These are phyloP conservation scores for Enteromius mattozi DNA, from an alignment of 2,797 vertebrate genomes.

Conservation along the genomic window DNA sequence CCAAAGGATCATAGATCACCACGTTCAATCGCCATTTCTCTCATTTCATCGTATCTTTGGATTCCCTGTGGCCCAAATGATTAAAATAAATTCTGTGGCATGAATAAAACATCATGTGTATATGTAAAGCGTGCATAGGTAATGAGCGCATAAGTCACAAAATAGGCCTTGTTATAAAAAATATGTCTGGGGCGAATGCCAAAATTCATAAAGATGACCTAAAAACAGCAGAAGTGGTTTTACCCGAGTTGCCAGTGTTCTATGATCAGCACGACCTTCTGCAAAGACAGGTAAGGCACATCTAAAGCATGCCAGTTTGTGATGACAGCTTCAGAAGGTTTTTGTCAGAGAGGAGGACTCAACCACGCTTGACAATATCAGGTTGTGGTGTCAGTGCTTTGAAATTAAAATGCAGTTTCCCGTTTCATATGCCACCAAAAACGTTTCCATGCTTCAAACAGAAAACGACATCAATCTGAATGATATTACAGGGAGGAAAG, in stretches of 20 bases:
- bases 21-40: slow-evolving; percentile 25
- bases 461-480: slow-evolving; percentile 47
- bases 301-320: slow-evolving; percentile 53
- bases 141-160: slow-evolving; percentile 23
- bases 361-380: slow-evolving; percentile 64
- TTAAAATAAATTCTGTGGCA: slow-evolving; percentile 4
- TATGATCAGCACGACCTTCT: slow-evolving; percentile 12
- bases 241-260: slow-evolving; percentile 20
- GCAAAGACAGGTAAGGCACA: not conserved
- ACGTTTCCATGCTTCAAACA: slow-evolving; percentile 68
- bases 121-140: slow-evolving; percentile 30
- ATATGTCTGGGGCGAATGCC: slow-evolving; percentile 6
- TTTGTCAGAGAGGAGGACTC: slow-evolving; percentile 68
- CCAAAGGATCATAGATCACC: slow-evolving; percentile 60
- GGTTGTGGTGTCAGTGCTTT: slow-evolving; percentile 71
- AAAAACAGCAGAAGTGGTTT: slow-evolving; percentile 27
- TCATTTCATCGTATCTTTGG: slow-evolving; percentile 14
- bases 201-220: slow-evolving; percentile 30
- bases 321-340: slow-evolving; percentile 70
- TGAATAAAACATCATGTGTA: slow-evolving; percentile 46
- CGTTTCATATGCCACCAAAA: slow-evolving; percentile 66
- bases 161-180: slow-evolving; percentile 11
- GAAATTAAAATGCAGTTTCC: slow-evolving; percentile 76
- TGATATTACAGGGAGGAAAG: not conserved
- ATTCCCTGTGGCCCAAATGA: slow-evolving; percentile 17